phyloP scores from a whole-genome alignment of 2,113 vertebrate species.

The Perca schrenkii region DNA sequence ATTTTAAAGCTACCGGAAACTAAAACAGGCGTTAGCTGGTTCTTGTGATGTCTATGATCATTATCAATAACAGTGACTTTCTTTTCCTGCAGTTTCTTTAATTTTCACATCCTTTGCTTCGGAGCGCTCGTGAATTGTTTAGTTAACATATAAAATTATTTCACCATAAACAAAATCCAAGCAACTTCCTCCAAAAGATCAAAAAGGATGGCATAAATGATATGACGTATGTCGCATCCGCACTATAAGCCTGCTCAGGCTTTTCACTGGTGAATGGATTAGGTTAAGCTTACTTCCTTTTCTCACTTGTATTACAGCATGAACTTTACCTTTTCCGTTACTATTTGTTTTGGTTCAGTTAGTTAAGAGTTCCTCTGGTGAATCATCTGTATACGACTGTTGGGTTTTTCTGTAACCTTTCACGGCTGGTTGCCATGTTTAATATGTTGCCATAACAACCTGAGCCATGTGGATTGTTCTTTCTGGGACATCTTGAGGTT shows the following conservation, averaged over 20 bases:
- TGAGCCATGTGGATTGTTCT: neutral
- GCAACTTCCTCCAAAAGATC: neutral
- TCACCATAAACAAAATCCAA: neutral
- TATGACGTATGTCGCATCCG: neutral
- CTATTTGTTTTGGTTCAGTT: neutral
- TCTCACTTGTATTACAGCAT: neutral
- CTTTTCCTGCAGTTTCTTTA: neutral
- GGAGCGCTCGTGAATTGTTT: neutral
- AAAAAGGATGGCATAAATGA: neutral
- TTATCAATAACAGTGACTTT: neutral
- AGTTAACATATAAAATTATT: neutral
- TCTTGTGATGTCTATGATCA: neutral
- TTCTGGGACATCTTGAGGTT: slow-evolving; percentile 22
- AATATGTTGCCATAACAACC: slow-evolving; percentile 25
- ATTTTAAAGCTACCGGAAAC: neutral
- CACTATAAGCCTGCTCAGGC: neutral
- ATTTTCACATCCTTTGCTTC: too few relatives aligned
- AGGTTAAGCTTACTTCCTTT: neutral
- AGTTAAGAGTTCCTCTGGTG: slow-evolving; percentile 4
- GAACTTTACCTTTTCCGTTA: neutral
- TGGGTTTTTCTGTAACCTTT: slow-evolving; percentile 7
- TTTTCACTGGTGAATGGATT: slow-evolving; percentile 7
- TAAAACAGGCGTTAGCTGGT: neutral
- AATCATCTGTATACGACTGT: neutral
- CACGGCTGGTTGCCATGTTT: slow-evolving; percentile 3